A percentile compares a stretch with the other conserved stretches of the same genome.
Evolutionary conservation across 2,113 vertebrate genomes (phyloP).

Genomic region (Anthoscopus minutus): DNA sequence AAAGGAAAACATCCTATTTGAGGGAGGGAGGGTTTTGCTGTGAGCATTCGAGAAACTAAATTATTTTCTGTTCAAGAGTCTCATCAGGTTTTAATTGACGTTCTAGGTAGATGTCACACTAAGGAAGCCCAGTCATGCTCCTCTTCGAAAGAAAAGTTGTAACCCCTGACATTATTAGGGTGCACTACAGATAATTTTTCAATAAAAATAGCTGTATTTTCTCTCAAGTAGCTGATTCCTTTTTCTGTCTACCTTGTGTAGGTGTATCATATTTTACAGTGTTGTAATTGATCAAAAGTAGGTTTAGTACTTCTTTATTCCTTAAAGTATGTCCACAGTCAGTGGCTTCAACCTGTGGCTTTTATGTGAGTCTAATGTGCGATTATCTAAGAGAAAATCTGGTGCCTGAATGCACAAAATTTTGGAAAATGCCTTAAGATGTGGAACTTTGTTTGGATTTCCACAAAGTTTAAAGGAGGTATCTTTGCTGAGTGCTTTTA

Average conservation of each 20-base stretch:
- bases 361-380: fast-evolving
- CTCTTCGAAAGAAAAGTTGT: not conserved
- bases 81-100: not conserved
- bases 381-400: not conserved
- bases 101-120: not conserved
- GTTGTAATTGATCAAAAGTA: not conserved
- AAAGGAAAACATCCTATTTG: not conserved
- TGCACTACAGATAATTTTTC: not conserved
- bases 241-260: not conserved
- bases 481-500: not conserved
- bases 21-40: not conserved
- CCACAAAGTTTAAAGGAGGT: not conserved
- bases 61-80: not conserved
- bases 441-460: not conserved
- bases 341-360: not conserved
- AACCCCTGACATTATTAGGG: not conserved
- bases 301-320: not conserved
- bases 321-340: not conserved
- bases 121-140: not conserved
- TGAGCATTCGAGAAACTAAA: not conserved
- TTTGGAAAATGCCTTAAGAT: not conserved
- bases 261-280: not conserved
- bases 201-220: not conserved
- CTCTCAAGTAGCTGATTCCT: not conserved
- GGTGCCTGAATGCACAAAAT: not conserved